Evolutionary conservation across 2,888 invertebrate genomes (phyloP).

Genomic region (Lithosia quadra): DNA sequence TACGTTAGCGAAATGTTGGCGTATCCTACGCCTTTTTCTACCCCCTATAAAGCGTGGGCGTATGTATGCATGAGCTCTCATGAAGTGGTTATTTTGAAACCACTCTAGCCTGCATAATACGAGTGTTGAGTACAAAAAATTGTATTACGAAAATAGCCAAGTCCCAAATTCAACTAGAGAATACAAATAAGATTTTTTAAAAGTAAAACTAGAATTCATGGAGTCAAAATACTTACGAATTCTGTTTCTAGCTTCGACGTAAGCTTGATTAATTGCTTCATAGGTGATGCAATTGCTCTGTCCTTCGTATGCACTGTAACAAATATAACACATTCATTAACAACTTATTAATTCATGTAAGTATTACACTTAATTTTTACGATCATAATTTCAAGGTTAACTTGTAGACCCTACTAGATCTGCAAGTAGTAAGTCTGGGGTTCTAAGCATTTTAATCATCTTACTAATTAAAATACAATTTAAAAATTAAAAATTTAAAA

Average conservation of each 20-base stretch:
- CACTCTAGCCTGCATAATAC: not conserved
- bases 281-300: slow-evolving; percentile 95
- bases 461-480: too few species aligned
- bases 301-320: slow-evolving; percentile 89
- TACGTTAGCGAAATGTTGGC: not conserved
- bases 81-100: slow-evolving; percentile 4
- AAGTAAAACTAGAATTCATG: not conserved
- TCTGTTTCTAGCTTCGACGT: slow-evolving; percentile 94
- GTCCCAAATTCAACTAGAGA: slow-evolving; percentile 4
- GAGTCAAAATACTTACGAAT: slow-evolving; percentile 90
- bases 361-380: not conserved
- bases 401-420: too few species aligned
- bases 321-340: slow-evolving; percentile 50
- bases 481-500: too few species aligned
- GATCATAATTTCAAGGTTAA: too few species aligned
- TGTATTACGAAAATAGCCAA: slow-evolving; percentile 11
- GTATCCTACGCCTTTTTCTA: not conserved
- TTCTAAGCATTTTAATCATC: too few species aligned
- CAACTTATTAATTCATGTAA: not conserved
- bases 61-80: not conserved
- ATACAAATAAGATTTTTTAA: slow-evolving; percentile 10
- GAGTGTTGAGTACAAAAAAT: not conserved
- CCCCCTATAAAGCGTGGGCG: not conserved
- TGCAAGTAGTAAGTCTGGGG: too few species aligned
- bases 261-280: slow-evolving; percentile 95